Conservation (phyloP, 2,888 invertebrate genomes). For the Theodoxus fluviatilis region DNA sequence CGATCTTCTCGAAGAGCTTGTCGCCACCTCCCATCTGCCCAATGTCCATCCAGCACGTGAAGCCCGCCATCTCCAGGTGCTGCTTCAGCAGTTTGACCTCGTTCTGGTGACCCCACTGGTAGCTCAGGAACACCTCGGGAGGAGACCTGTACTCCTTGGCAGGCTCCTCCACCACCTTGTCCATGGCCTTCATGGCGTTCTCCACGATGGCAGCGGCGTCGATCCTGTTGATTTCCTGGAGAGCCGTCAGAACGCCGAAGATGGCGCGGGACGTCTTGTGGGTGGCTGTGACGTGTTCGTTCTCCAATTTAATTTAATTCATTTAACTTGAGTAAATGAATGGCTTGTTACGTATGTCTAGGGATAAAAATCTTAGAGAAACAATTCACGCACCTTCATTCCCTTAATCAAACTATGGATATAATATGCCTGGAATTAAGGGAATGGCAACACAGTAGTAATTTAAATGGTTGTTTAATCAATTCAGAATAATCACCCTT, state of each 20-base stretch:
- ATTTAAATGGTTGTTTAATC: too few species aligned
- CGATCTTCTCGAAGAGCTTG: slow-evolving; percentile 61
- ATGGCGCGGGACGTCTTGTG: slow-evolving; percentile 57
- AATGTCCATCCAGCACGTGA: slow-evolving; percentile 61
- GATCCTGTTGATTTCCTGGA: slow-evolving; percentile 56
- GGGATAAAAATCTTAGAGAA: too few species aligned
- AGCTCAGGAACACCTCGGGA: slow-evolving; percentile 49
- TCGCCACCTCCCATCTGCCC: slow-evolving; percentile 65
- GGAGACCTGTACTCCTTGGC: slow-evolving; percentile 35
- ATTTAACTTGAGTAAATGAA: too few species aligned
- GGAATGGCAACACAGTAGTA: too few species aligned
- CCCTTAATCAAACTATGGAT: too few species aligned
- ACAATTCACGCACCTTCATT: too few species aligned
- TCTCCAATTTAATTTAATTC: too few species aligned
- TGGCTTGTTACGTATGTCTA: too few species aligned
- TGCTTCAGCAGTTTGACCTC: slow-evolving; percentile 55
- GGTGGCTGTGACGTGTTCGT: too few species aligned
- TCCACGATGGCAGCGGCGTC: slow-evolving; percentile 59
- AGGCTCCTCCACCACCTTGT: slow-evolving; percentile 43
- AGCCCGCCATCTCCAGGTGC: slow-evolving; percentile 59
- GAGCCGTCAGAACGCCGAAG: slow-evolving; percentile 45
- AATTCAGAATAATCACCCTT: too few species aligned
- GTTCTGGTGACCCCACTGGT: slow-evolving; percentile 60
- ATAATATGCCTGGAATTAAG: too few species aligned
- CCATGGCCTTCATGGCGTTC: slow-evolving; percentile 51